Evolutionary conservation across 2,888 invertebrate genomes (phyloP).

Genomic region (Brachyopa scutellaris): DNA sequence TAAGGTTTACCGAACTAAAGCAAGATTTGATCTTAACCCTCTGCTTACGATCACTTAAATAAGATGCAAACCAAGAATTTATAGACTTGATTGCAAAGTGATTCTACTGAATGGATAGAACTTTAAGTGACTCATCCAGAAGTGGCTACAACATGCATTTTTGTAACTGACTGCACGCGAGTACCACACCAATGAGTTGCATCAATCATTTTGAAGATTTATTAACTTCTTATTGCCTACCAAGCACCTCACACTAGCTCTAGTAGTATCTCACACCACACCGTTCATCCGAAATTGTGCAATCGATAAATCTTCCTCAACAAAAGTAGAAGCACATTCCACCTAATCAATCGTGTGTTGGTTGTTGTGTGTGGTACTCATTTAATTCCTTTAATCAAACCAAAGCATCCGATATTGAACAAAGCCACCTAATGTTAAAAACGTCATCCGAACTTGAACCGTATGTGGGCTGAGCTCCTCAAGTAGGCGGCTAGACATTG

Average conservation of each 20-base stretch:
- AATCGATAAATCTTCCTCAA: conserved; percentile 66
- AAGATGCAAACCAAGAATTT: no score
- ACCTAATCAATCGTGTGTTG: background rate
- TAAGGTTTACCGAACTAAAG: no score
- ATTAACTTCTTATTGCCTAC: no score
- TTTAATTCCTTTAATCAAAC: conserved; percentile 54
- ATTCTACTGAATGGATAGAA: no score
- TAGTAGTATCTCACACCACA: conserved; percentile 33
- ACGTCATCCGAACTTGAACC: conserved; percentile 29
- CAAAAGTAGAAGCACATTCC: conserved; percentile 43
- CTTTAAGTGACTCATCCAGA: no score
- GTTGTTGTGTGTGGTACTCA: conserved; percentile 8
- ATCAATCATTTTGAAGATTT: no score
- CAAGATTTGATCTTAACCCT: no score
- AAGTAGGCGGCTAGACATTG: conserved; percentile 64
- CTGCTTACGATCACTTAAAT: no score
- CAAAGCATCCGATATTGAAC: conserved; percentile 37
- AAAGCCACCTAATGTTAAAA: conserved; percentile 21
- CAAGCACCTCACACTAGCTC: conserved; percentile 38
- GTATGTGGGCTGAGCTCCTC: conserved; percentile 55
- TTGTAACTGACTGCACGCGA: no score
- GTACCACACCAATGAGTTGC: no score
- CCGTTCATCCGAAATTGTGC: conserved; percentile 49
- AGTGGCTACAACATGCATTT: no score
- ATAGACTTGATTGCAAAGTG: no score